Evolutionary conservation across 2,888 invertebrate genomes (phyloP).

Genomic region (Strigamia transsilvanica): DNA sequence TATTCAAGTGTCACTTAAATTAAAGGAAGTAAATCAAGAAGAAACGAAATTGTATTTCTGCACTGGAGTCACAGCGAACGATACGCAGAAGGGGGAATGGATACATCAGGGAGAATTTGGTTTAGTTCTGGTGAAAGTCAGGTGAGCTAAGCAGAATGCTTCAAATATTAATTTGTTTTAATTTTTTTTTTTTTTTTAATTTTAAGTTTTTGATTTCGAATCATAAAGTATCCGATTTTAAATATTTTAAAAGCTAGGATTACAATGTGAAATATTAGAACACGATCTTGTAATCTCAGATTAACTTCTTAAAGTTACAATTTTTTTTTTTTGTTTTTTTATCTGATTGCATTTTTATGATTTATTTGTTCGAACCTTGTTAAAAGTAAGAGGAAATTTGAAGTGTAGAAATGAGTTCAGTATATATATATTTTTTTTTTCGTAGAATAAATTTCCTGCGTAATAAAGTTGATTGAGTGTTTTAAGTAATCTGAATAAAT

Average conservation of each 20-base stretch:
- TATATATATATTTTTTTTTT: neutral
- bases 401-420: neutral
- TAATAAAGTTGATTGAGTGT: conserved; percentile 3
- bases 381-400: conserved; percentile 1
- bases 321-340: neutral
- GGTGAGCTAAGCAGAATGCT: neutral
- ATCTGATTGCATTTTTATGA: conserved; percentile 13
- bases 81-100: neutral
- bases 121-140: neutral
- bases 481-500: neutral
- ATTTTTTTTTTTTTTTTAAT: no score
- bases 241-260: conserved; percentile 34
- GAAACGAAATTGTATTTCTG: neutral
- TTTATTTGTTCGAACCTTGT: conserved; percentile 1
- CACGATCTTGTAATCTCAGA: conserved; percentile 1
- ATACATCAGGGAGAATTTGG: conserved; percentile 6
- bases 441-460: neutral
- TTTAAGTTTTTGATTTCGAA: no score
- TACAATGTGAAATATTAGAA: conserved; percentile 5
- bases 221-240: neutral
- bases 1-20: neutral
- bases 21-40: neutral
- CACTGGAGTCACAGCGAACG: neutral
- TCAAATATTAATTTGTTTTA: no score
- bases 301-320: neutral